Percentiles rank a stretch among this genome's conserved stretches.
Evolutionary conservation across 2,888 invertebrate genomes (phyloP).

Genomic region (Julus scanicus): DNA sequence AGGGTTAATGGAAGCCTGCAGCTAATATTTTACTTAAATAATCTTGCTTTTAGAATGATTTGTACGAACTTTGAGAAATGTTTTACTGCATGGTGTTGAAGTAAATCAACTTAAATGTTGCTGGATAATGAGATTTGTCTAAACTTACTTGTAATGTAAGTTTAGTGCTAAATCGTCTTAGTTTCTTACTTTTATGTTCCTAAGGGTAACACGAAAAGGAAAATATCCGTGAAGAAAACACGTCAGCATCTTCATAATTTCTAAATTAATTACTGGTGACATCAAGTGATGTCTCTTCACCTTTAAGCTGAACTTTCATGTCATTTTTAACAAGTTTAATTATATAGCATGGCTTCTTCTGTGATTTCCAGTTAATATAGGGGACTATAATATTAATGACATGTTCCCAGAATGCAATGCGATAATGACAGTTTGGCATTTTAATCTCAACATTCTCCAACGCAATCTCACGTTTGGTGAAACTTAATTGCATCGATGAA

Average conservation of each 20-base stretch:
- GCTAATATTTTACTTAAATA: too few relatives aligned
- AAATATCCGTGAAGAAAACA: neutral
- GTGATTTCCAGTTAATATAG: constrained; percentile 4
- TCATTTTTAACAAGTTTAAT: constrained; percentile 37
- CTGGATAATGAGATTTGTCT: neutral
- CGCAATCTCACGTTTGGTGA: constrained; percentile 12
- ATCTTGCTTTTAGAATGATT: too few relatives aligned
- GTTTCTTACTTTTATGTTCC: neutral
- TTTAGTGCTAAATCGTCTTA: neutral
- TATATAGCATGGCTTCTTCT: neutral
- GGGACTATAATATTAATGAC: neutral
- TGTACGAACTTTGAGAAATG: too few relatives aligned
- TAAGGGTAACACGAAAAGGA: neutral
- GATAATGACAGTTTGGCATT: constrained; percentile 42
- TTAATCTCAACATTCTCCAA: neutral
- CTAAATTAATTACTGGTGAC: neutral
- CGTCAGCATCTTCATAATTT: neutral
- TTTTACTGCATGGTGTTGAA: too few relatives aligned
- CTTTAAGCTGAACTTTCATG: neutral
- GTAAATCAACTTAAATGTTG: too few relatives aligned
- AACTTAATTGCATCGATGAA: constrained; percentile 37
- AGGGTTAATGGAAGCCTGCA: neutral
- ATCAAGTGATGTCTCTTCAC: neutral
- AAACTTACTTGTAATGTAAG: neutral
- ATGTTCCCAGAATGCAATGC: neutral